phyloP scores from a whole-genome alignment of 2,113 vertebrate genomes.

The Dunckerocampus dactyliophorus region DNA sequence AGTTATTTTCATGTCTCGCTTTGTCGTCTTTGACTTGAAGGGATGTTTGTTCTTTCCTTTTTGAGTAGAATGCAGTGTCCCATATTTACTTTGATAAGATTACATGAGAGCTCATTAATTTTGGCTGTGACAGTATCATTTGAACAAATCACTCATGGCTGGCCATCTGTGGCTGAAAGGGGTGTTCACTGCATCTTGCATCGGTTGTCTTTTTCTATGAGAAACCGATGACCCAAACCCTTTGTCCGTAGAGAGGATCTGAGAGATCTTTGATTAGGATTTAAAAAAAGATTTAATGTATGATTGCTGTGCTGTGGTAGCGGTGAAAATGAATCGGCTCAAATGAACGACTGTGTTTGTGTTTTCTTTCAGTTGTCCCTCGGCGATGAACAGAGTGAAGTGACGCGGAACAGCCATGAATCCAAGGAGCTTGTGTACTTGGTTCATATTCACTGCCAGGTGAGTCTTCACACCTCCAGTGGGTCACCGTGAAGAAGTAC shows the following conservation, averaged over 20 bases:
- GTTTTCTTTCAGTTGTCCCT: conserved; percentile 81
- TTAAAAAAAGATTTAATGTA: too few relatives aligned
- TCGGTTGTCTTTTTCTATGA: too few relatives aligned
- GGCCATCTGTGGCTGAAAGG: too few relatives aligned
- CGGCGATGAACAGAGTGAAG: conserved; percentile 92
- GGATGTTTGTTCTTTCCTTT: too few relatives aligned
- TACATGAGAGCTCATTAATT: background rate
- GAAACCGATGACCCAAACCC: too few relatives aligned
- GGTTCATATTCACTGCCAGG: conserved; percentile 96
- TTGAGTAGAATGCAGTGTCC: too few relatives aligned
- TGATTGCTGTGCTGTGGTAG: too few relatives aligned
- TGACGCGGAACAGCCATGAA: conserved; percentile 89
- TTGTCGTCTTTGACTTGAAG: too few relatives aligned
- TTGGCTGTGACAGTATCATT: background rate
- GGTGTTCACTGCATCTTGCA: background rate
- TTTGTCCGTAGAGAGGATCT: too few relatives aligned
- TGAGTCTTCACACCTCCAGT: conserved; percentile 53
- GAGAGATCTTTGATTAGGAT: too few relatives aligned
- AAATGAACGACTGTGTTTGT: conserved; percentile 4
- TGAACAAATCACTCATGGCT: too few relatives aligned
- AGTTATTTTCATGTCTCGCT: too few relatives aligned
- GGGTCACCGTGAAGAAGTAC: background rate
- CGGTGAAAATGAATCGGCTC: background rate
- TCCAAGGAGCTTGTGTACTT: conserved; percentile 95
- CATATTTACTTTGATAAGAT: background rate